phyloP scores from a whole-genome alignment of 2,113 vertebrate genomes.

The Prietella phreatophila region DNA sequence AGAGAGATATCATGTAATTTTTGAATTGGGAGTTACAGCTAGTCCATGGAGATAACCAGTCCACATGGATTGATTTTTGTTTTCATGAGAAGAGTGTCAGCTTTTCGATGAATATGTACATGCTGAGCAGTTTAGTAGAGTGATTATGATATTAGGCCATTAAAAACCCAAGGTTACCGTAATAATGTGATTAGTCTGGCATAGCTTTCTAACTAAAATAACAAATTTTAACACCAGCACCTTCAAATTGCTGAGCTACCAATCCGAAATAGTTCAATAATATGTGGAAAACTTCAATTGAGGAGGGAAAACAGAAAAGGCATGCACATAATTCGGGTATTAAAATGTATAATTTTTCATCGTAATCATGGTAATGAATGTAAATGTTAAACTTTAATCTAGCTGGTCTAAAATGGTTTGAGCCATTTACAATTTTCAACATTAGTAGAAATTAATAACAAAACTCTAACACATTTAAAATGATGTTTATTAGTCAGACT shows the following conservation, averaged over 20 bases:
- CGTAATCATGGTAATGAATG: not conserved
- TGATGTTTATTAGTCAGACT: not conserved
- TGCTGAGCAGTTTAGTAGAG: not conserved
- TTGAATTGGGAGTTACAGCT: not conserved
- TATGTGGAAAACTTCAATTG: not conserved
- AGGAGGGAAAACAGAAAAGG: not conserved
- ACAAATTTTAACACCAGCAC: not conserved
- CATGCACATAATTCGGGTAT: not conserved
- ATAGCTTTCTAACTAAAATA: not conserved
- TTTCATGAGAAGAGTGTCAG: not conserved
- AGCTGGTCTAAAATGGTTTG: not conserved
- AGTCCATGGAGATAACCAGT: not conserved
- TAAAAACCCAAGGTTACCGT: constrained; percentile 30
- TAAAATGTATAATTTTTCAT: not conserved
- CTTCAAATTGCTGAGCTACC: not conserved
- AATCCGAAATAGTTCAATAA: not conserved
- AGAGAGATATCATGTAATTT: not conserved
- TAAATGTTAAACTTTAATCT: not conserved
- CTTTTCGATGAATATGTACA: not conserved
- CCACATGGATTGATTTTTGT: not conserved
- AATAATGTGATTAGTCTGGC: constrained; percentile 34
- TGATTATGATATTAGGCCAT: not conserved
- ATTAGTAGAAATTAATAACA: not conserved
- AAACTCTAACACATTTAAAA: not conserved
- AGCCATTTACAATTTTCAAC: not conserved